Evolutionary conservation across 2,797 vertebrate species (phyloP).

Genomic region (Myiotriccus ornatus): DNA sequence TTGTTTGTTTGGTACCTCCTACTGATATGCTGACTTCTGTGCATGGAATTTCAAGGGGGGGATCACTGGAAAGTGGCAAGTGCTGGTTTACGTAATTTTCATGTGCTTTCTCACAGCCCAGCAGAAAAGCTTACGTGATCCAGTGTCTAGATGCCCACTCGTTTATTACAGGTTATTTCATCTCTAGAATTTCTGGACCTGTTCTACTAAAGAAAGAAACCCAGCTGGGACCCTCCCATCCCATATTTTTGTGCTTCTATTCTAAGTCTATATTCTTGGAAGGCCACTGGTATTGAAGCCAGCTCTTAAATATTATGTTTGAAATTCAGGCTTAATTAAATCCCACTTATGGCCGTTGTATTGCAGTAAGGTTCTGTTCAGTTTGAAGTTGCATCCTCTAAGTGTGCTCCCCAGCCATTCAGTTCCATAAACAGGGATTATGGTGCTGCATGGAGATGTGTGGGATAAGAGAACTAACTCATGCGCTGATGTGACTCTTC

Average conservation of each 20-base stretch:
- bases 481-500: not conserved
- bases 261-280: not conserved
- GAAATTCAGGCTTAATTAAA: not conserved
- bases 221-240: not conserved
- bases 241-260: not conserved
- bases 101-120: not conserved
- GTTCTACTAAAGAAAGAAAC: not conserved
- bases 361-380: not conserved
- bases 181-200: not conserved
- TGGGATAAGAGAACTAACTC: not conserved
- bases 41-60: not conserved
- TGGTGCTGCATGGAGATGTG: fast-evolving
- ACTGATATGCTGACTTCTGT: not conserved
- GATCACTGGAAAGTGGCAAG: not conserved
- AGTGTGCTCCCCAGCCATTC: not conserved
- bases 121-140: not conserved
- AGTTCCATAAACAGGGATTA: not conserved
- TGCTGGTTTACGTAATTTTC: not conserved
- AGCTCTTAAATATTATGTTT: not conserved
- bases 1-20: not conserved
- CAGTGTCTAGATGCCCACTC: not conserved
- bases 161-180: not conserved
- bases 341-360: not conserved
- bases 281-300: not conserved
- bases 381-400: not conserved